These are phyloP conservation scores for Druceiella hillmani DNA, from an alignment of 2,888 invertebrate genomes.

Conservation along the genomic window DNA sequence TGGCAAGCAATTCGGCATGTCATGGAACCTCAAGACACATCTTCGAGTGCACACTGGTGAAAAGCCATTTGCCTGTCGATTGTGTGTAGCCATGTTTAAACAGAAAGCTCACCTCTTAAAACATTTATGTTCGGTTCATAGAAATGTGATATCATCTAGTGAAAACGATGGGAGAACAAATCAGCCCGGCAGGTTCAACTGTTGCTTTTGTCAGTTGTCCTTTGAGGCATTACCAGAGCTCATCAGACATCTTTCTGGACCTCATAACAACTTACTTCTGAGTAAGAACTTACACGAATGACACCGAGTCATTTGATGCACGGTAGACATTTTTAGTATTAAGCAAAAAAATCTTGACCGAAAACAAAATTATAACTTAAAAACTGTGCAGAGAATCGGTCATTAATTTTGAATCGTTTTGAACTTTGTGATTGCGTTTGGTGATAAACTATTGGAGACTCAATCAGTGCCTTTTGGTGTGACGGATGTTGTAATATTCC, in stretches of 20 bases:
- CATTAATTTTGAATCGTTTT: too few relatives aligned
- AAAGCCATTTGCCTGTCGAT: constrained; percentile 83
- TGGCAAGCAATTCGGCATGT: constrained; percentile 89
- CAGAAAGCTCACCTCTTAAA: constrained; percentile 84
- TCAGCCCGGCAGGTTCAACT: constrained; percentile 66
- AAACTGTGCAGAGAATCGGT: too few relatives aligned
- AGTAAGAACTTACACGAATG: constrained; percentile 83
- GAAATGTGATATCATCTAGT: constrained; percentile 80
- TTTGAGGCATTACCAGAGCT: constrained; percentile 84
- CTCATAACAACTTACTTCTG: constrained; percentile 80
- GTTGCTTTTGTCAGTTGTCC: constrained; percentile 82
- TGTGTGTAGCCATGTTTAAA: constrained; percentile 89
- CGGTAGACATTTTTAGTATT: too few relatives aligned
- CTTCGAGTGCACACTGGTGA: constrained; percentile 84
- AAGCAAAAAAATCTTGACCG: too few relatives aligned
- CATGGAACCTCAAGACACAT: constrained; percentile 88
- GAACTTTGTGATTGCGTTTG: too few relatives aligned
- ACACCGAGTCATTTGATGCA: constrained; percentile 40
- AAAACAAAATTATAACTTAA: too few relatives aligned
- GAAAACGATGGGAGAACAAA: constrained; percentile 63
- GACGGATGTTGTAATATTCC: too few relatives aligned
- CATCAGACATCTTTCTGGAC: constrained; percentile 80
- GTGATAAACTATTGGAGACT: too few relatives aligned
- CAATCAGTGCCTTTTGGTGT: too few relatives aligned
- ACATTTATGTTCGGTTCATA: constrained; percentile 84